Conservation (phyloP, 1,140 invertebrate species). For the Cyphomyrmex costatus region DNA sequence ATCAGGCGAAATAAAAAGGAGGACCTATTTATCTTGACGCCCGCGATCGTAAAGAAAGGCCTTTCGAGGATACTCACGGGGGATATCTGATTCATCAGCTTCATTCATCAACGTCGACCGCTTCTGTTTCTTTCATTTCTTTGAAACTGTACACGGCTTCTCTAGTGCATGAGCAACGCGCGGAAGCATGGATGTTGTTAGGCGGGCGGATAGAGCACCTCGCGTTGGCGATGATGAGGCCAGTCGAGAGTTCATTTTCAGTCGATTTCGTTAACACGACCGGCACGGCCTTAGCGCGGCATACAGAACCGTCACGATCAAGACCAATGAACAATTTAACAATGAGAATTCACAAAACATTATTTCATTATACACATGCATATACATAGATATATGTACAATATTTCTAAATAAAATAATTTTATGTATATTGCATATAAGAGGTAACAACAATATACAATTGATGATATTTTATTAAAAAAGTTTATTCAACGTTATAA, state of each 20-base stretch:
- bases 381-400: too few relatives aligned
- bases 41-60: slow-evolving; percentile 77
- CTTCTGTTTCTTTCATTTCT: slow-evolving; percentile 79
- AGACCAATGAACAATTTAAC: background rate
- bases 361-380: background rate
- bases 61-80: slow-evolving; percentile 75
- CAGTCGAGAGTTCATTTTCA: slow-evolving; percentile 52
- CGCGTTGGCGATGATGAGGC: slow-evolving; percentile 42
- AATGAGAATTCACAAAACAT: background rate
- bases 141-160: slow-evolving; percentile 74
- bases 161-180: slow-evolving; percentile 67
- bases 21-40: slow-evolving; percentile 76
- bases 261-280: slow-evolving; percentile 39
- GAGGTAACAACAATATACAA: background rate
- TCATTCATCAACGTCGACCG: slow-evolving; percentile 77
- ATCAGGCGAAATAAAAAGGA: slow-evolving; percentile 67
- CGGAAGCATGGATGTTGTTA: slow-evolving; percentile 66
- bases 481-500: background rate
- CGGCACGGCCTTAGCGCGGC: background rate
- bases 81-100: slow-evolving; percentile 79
- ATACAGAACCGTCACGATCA: slow-evolving; percentile 4
- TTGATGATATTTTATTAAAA: background rate
- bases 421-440: too few relatives aligned
- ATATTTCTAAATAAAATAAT: too few relatives aligned
- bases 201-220: slow-evolving; percentile 32